A percentile compares a stretch with the other conserved stretches of the same genome.
phyloP scores from a whole-genome alignment of 1,140 invertebrate genomes.

The Zaprionus taronus region DNA sequence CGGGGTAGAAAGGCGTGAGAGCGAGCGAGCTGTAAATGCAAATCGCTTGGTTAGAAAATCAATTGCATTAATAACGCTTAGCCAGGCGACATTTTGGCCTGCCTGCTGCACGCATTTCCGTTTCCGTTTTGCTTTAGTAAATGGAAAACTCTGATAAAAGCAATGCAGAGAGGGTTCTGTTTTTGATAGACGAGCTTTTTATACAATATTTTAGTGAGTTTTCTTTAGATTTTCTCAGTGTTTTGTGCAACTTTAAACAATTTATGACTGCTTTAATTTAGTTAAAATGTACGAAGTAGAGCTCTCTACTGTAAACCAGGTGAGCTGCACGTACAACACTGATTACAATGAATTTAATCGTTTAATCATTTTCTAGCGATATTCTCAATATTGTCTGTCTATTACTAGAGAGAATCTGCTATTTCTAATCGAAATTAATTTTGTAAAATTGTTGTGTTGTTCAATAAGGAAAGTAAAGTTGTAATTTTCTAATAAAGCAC shows the following conservation, averaged over 20 bases:
- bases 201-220: not conserved
- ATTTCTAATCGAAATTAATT: too few relatives aligned
- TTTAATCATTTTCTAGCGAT: too few relatives aligned
- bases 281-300: not conserved
- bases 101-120: slow-evolving; percentile 36
- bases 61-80: slow-evolving; percentile 62
- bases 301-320: not conserved
- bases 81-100: slow-evolving; percentile 37
- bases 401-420: too few relatives aligned
- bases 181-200: not conserved
- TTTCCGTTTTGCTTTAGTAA: slow-evolving; percentile 24
- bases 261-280: too few relatives aligned
- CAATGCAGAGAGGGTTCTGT: not conserved
- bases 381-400: too few relatives aligned
- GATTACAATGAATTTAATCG: too few relatives aligned
- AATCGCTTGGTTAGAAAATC: slow-evolving; percentile 48
- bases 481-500: not conserved
- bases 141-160: not conserved
- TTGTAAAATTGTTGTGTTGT: not conserved
- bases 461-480: not conserved
- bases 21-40: slow-evolving; percentile 22
- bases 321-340: not conserved
- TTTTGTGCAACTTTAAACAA: not conserved
- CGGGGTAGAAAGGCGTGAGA: not conserved
- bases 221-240: not conserved